These are phyloP conservation scores for Scolanthus callimorphus DNA, from an alignment of 92 coral and sea anemone genomes.

Conservation along the genomic window DNA sequence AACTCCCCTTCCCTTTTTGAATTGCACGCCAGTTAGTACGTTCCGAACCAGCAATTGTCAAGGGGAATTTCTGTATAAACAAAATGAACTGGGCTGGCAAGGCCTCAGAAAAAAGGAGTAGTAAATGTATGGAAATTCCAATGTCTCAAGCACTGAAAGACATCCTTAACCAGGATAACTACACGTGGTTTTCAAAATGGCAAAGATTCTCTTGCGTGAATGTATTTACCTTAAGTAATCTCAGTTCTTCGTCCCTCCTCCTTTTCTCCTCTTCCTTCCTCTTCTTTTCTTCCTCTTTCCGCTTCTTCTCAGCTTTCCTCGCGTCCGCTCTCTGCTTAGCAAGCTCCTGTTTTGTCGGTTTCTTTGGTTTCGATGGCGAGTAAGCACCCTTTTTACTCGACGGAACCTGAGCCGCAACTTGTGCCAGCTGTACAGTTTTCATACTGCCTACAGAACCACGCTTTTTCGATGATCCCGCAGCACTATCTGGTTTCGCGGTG, in stretches of 20 bases:
- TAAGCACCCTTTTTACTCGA: conserved; percentile 69
- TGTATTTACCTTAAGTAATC: conserved; percentile 28
- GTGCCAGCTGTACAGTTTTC: conserved; percentile 39
- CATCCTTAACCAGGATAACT: too few species aligned
- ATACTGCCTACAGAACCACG: conserved; percentile 21
- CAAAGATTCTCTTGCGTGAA: too few species aligned
- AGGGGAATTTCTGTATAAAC: too few species aligned
- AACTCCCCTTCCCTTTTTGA: too few species aligned
- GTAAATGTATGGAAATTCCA: too few species aligned
- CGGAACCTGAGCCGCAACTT: conserved; percentile 28
- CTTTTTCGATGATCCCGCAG: conserved; percentile 14
- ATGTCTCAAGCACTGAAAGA: too few species aligned
- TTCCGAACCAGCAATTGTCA: too few species aligned
- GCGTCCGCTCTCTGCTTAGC: conserved; percentile 65
- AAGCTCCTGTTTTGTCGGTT: conserved; percentile 72
- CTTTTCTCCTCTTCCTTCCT: conserved; percentile 62
- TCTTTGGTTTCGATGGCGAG: conserved; percentile 86
- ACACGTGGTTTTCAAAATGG: too few species aligned
- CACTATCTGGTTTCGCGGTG: too few species aligned
- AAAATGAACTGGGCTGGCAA: too few species aligned
- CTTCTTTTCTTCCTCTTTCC: conserved; percentile 70
- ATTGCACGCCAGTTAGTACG: too few species aligned
- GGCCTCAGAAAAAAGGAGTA: too few species aligned
- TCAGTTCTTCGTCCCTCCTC: conserved; percentile 50
- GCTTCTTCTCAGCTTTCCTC: conserved; percentile 61